Percentiles rank a stretch among this genome's conserved stretches.
Conservation (phyloP, 2,797 vertebrate species). For the Acanthopagrus latus region DNA sequence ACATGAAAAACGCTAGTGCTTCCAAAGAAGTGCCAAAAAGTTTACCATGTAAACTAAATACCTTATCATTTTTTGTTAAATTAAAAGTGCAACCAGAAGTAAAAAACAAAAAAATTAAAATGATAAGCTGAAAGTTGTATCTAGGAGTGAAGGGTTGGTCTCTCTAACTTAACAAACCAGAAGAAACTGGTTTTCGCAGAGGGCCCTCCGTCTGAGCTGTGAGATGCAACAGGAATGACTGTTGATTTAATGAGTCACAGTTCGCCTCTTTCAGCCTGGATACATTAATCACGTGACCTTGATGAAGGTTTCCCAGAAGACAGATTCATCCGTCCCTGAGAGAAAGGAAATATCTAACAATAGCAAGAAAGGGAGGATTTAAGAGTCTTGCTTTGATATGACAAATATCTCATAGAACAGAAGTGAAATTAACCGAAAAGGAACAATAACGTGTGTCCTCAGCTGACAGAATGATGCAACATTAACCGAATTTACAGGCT, state of each 20-base stretch:
- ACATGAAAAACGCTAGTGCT: slow-evolving; percentile 23
- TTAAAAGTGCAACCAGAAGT: slow-evolving; percentile 2
- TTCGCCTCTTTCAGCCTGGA: slow-evolving; percentile 22
- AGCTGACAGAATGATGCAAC: not conserved
- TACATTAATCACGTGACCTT: not conserved
- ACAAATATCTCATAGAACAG: slow-evolving; percentile 7
- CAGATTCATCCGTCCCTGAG: slow-evolving; percentile 4
- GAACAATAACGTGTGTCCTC: slow-evolving; percentile 9
- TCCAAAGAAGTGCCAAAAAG: slow-evolving; percentile 36
- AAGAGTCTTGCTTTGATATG: slow-evolving; percentile 19
- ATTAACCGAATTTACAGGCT: not conserved
- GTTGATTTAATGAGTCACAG: slow-evolving; percentile 16
- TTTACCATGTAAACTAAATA: slow-evolving; percentile 44
- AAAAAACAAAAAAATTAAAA: not conserved
- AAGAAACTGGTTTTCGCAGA: slow-evolving; percentile 1
- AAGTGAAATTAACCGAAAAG: not conserved
- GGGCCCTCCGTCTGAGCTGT: slow-evolving; percentile 19
- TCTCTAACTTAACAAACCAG: slow-evolving; percentile 17
- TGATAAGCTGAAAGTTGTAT: not conserved
- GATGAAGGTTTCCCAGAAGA: slow-evolving; percentile 1
- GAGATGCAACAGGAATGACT: not conserved
- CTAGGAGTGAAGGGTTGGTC: not conserved
- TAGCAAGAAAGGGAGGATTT: slow-evolving; percentile 16
- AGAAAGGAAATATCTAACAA: slow-evolving; percentile 9
- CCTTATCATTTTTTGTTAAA: not conserved